Evolutionary conservation across 2,797 vertebrate species (phyloP), one percentile per base, ranked within the genome.

Genomic region (Amphiprion clarkii): DNA sequence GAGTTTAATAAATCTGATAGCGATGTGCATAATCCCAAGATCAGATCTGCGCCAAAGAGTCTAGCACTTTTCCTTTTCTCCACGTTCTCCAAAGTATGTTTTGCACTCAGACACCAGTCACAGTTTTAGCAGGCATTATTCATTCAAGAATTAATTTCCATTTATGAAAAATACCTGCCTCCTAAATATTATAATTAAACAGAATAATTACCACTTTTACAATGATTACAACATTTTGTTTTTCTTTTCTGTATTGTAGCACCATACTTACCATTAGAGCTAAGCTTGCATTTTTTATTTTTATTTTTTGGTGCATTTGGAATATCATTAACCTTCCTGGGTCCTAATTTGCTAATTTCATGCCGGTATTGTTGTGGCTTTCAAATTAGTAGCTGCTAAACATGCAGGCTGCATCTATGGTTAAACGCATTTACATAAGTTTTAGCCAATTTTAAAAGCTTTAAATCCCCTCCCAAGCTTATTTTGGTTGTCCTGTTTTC

Each of bases 251-350:
- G 48, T 11, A 21, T 21, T 51, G 19, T 42, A 42, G 60, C 27
- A 49, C 59, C 5, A 23, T 36, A 3, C 33, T 33, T 17, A 13
- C 31, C 16, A 31, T 73, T 76, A 62, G 21, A 64, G 57, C n/a
- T 58, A 40, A 36, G 55, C 63, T 67, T 21, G 12, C 39, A 58
- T 68, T 65, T 66, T 4, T 19, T 21, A 8, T 33, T 6, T 33
- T 33, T 7, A 33, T 33, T 36, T 6, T 74, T 53, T 54, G 17
- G 55, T 52, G 40, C 27, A 71, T 53, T 76, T 74, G 7, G 58
- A 82, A 78, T 79, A 62, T 49, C 7, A 66, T 81, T 74, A 79
- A 21, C 78, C 67, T 81, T 61, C 6, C 14, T 51, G 49, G n/a
- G n/a, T 72, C 78, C 54, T 65, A 54, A 67, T 74, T 77, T 59